Conservation (phyloP, 2,113 vertebrate genomes). For the Corythornis madagascariensis region DNA sequence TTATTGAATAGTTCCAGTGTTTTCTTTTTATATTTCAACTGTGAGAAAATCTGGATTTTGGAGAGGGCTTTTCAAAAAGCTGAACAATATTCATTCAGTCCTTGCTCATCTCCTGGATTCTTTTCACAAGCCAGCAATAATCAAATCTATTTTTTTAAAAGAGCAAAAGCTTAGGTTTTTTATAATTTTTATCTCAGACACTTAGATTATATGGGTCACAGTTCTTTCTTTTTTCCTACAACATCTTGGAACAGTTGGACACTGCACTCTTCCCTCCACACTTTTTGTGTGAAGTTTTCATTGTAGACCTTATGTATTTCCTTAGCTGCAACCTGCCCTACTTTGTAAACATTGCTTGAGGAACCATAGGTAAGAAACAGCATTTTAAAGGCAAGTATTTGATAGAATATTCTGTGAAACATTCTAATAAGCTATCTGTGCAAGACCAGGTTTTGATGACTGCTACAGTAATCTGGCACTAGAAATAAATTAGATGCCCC, state of each 20-base stretch:
- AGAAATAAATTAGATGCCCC: slow-evolving; percentile 2
- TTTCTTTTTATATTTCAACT: not conserved
- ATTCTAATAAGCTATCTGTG: not conserved
- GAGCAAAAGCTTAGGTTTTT: not conserved
- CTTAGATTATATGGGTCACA: not conserved
- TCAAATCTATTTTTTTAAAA: not conserved
- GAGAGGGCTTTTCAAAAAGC: not conserved
- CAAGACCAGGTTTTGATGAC: not conserved
- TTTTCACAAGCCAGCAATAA: not conserved
- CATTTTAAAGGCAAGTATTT: not conserved
- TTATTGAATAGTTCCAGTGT: not conserved
- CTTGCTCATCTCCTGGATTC: not conserved
- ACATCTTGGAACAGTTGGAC: not conserved
- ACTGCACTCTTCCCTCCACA: not conserved
- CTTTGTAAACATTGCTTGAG: not conserved
- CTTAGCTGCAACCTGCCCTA: not conserved
- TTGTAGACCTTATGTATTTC: not conserved
- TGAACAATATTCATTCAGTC: not conserved
- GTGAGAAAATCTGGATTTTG: not conserved
- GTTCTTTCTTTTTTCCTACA: not conserved
- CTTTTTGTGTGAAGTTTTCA: not conserved
- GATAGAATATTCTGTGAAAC: not conserved
- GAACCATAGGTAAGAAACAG: not conserved
- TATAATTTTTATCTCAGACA: not conserved
- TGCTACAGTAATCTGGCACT: not conserved